Conservation (phyloP, 1,140 invertebrate species). For the Solen grandis region DNA sequence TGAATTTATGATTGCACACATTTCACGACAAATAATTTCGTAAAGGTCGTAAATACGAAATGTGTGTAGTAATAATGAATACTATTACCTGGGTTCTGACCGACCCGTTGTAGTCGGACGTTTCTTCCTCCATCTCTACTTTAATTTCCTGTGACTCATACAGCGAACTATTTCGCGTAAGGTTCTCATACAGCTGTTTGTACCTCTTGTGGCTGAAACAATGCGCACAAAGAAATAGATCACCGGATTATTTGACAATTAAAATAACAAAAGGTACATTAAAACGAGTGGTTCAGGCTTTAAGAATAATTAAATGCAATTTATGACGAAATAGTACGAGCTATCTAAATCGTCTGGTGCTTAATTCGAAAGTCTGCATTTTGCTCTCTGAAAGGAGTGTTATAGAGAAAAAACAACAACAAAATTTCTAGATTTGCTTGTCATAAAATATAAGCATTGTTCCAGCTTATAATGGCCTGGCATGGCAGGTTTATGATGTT, state of each 20-base stretch:
- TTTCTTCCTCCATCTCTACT: constrained; percentile 56
- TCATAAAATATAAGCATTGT: too few relatives aligned
- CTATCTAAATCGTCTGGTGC: too few relatives aligned
- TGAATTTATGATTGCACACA: too few relatives aligned
- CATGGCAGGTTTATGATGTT: too few relatives aligned
- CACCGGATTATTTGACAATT: not conserved
- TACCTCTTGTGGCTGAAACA: constrained; percentile 49
- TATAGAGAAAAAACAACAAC: too few relatives aligned
- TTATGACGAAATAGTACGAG: not conserved
- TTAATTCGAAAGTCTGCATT: too few relatives aligned
- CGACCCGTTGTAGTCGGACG: constrained; percentile 55
- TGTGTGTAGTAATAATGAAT: not conserved
- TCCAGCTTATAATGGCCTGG: too few relatives aligned
- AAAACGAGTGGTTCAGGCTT: not conserved
- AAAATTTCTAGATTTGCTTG: too few relatives aligned
- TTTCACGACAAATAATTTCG: too few relatives aligned
- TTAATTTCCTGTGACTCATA: constrained; percentile 68
- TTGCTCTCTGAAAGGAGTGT: too few relatives aligned
- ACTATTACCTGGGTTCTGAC: constrained; percentile 47
- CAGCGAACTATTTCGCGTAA: constrained; percentile 58
- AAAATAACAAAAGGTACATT: not conserved
- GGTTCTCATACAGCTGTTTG: constrained; percentile 49
- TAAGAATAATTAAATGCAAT: too few relatives aligned
- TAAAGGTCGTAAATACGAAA: too few relatives aligned
- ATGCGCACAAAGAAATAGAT: constrained; percentile 1